A percentile compares a stretch with the other conserved stretches of the same genome.
These are phyloP conservation scores for Butastur rufipennis DNA, from an alignment of 2,113 vertebrate species.

Conservation along the genomic window DNA sequence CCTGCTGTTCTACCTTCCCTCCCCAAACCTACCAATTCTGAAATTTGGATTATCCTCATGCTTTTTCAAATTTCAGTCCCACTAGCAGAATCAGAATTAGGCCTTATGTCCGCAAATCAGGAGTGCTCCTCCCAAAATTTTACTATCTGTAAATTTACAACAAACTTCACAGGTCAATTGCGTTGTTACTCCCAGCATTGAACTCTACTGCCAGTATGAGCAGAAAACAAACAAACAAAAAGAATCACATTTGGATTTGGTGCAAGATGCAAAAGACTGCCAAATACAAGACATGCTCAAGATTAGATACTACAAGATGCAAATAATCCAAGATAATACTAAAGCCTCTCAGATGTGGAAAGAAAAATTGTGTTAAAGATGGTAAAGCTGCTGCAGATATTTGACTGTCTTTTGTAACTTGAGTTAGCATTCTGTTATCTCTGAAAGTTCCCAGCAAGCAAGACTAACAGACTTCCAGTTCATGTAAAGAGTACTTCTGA, in stretches of 20 bases:
- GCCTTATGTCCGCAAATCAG: neutral
- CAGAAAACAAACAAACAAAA: neutral
- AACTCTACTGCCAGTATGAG: neutral
- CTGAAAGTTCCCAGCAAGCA: neutral
- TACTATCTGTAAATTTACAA: neutral
- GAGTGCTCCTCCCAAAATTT: neutral
- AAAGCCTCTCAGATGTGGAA: neutral
- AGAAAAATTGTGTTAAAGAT: neutral
- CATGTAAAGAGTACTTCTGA: neutral
- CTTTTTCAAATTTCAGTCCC: neutral
- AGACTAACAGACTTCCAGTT: neutral
- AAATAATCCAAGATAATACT: neutral
- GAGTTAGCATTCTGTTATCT: neutral
- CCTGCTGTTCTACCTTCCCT: neutral
- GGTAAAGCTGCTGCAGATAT: neutral
- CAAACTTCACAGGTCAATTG: neutral
- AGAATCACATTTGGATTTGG: neutral
- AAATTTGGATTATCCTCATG: neutral
- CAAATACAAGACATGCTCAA: neutral
- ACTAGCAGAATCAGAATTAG: neutral
- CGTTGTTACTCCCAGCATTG: neutral
- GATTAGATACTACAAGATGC: neutral
- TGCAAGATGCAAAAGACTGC: neutral
- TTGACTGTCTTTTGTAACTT: neutral
- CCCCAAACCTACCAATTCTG: neutral